These are phyloP conservation scores for Orchesella cincta DNA, from an alignment of 1,140 invertebrate genomes.

Conservation along the genomic window DNA sequence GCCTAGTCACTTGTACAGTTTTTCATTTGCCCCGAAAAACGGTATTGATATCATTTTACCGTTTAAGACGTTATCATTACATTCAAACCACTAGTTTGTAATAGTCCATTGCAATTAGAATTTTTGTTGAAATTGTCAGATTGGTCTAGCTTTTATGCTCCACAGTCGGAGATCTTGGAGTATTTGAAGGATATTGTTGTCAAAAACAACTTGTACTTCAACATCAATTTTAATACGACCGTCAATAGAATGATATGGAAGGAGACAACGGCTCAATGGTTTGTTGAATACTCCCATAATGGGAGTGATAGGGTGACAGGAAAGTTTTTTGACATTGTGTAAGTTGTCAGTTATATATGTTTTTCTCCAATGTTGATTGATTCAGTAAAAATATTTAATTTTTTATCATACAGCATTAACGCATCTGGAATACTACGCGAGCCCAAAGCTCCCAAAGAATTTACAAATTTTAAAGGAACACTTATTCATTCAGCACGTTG, in stretches of 20 bases:
- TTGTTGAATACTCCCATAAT: too few species aligned
- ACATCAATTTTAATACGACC: slow-evolving; percentile 35
- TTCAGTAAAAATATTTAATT: background rate
- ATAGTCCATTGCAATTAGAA: too few species aligned
- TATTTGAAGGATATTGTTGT: slow-evolving; percentile 33
- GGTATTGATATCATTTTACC: too few species aligned
- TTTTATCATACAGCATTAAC: background rate
- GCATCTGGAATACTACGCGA: background rate
- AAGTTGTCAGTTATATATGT: background rate
- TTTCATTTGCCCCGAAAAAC: slow-evolving; percentile 44
- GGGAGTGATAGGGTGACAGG: background rate
- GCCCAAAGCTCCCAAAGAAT: slow-evolving; percentile 34
- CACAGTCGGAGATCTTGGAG: slow-evolving; percentile 35
- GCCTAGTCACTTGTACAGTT: slow-evolving; percentile 39
- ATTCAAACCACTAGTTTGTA: too few species aligned
- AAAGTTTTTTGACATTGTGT: slow-evolving; percentile 34
- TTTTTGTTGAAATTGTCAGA: slow-evolving; percentile 32
- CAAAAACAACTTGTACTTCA: slow-evolving; percentile 40
- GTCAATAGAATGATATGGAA: slow-evolving; percentile 38
- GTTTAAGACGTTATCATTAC: too few species aligned
- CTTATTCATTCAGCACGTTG: slow-evolving; percentile 41
- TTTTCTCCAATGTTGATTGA: background rate
- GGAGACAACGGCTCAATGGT: too few species aligned
- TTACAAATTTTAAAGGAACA: slow-evolving; percentile 33
- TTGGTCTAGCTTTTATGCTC: slow-evolving; percentile 38